phyloP scores from a whole-genome alignment of 2,113 vertebrate species.

The Aegithalos caudatus region DNA sequence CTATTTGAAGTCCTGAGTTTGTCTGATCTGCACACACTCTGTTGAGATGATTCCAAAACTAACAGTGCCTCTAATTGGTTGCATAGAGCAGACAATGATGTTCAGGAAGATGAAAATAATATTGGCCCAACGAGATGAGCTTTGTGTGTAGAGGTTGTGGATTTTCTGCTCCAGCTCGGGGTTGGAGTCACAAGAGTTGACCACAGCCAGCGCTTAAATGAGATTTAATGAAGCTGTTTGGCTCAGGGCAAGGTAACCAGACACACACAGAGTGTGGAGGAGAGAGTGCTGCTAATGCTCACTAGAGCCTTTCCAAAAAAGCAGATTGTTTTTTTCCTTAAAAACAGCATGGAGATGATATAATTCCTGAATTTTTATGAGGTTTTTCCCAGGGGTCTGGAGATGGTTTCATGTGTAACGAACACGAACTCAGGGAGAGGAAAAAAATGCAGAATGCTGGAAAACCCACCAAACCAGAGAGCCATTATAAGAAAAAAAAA shows the following conservation, averaged over 20 bases:
- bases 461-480: conserved; percentile 36
- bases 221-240: conserved; percentile 27
- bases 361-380: conserved; percentile 59
- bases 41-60: not conserved
- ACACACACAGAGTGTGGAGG: not conserved
- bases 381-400: conserved; percentile 31
- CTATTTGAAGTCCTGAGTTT: conserved; percentile 57
- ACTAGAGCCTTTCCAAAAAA: conserved; percentile 36
- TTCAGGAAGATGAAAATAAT: conserved; percentile 32
- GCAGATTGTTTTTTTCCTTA: conserved; percentile 46
- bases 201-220: not conserved
- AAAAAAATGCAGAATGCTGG: conserved; percentile 34
- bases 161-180: conserved; percentile 30
- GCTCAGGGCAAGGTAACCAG: conserved; percentile 37
- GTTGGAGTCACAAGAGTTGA: conserved; percentile 28
- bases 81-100: conserved; percentile 10
- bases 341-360: conserved; percentile 54
- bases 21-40: conserved; percentile 2
- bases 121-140: not conserved
- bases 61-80: conserved; percentile 44
- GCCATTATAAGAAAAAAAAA: not conserved
- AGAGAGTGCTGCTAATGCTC: not conserved
- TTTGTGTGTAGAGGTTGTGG: not conserved
- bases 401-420: conserved; percentile 1
- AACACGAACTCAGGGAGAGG: not conserved